These are phyloP conservation scores for Haliclona indistincta DNA, from an alignment of 37 sponge, comb jelly and placozoan genomes.

Conservation along the genomic window DNA sequence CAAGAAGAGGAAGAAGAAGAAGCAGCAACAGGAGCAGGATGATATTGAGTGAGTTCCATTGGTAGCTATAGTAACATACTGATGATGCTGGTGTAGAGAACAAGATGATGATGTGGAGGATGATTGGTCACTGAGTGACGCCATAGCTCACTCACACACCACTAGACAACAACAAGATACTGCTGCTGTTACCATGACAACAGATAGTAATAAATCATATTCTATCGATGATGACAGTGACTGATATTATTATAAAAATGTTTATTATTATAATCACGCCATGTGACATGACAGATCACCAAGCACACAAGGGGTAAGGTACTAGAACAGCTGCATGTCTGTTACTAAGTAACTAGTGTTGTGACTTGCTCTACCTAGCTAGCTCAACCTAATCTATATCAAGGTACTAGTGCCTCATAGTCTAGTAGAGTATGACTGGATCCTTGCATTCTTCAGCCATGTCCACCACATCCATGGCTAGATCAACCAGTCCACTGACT, in stretches of 20 bases:
- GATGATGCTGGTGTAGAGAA: slow-evolving; percentile 40
- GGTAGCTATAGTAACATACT: background rate
- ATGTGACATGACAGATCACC: background rate
- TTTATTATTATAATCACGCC: too few relatives aligned
- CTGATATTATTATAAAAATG: too few relatives aligned
- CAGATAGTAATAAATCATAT: too few relatives aligned
- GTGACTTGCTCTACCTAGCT: too few relatives aligned
- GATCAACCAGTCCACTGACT: too few relatives aligned
- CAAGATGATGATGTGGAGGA: slow-evolving; percentile 61
- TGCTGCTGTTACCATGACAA: background rate
- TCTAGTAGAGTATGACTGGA: background rate
- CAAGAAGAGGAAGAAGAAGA: slow-evolving; percentile 65
- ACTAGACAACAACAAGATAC: slow-evolving; percentile 9
- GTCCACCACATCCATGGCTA: background rate
- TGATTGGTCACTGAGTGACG: slow-evolving; percentile 65
- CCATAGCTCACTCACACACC: slow-evolving; percentile 25
- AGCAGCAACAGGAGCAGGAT: slow-evolving; percentile 30
- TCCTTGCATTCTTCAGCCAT: background rate
- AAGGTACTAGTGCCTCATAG: too few relatives aligned
- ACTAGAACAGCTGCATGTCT: too few relatives aligned
- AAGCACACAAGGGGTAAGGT: too few relatives aligned
- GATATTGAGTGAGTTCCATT: background rate
- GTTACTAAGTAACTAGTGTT: too few relatives aligned
- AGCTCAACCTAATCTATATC: too few relatives aligned
- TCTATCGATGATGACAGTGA: too few relatives aligned